These are phyloP conservation scores for Cricetomys ansorgei DNA, from an alignment of 2,113 vertebrate species.

Conservation along the genomic window DNA sequence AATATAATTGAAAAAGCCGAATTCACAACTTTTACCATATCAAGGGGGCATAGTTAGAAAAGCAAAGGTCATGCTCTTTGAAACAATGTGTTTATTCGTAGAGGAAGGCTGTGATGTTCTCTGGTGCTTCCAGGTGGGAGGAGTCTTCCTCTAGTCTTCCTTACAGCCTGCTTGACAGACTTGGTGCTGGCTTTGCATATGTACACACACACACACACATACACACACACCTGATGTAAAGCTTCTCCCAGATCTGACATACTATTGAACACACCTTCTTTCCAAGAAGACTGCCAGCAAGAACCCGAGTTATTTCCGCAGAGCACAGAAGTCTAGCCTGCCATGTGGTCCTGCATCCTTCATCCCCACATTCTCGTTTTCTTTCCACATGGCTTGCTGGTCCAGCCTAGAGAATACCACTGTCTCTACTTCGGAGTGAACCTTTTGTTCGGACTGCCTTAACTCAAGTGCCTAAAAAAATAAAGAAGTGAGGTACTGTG, in stretches of 20 bases:
- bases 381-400: background rate
- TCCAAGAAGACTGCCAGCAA: slow-evolving; percentile 8
- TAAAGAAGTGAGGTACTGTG: background rate
- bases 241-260: background rate
- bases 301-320: background rate
- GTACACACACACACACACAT: background rate
- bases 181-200: background rate
- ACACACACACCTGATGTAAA: background rate
- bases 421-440: background rate
- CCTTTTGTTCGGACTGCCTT: background rate
- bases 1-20: background rate
- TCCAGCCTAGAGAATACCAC: background rate
- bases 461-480: background rate
- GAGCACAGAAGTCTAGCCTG: background rate
- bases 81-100: background rate
- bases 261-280: background rate
- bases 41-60: background rate
- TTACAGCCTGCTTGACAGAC: background rate
- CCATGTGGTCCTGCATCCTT: background rate
- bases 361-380: background rate
- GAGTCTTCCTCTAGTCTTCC: background rate
- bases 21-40: background rate
- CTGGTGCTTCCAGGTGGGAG: background rate
- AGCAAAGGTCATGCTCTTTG: background rate
- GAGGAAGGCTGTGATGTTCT: background rate